A percentile compares a stretch with the other conserved stretches of the same genome.
phyloP scores from a whole-genome alignment of 2,797 vertebrate species.

The Enteromius viviparus region DNA sequence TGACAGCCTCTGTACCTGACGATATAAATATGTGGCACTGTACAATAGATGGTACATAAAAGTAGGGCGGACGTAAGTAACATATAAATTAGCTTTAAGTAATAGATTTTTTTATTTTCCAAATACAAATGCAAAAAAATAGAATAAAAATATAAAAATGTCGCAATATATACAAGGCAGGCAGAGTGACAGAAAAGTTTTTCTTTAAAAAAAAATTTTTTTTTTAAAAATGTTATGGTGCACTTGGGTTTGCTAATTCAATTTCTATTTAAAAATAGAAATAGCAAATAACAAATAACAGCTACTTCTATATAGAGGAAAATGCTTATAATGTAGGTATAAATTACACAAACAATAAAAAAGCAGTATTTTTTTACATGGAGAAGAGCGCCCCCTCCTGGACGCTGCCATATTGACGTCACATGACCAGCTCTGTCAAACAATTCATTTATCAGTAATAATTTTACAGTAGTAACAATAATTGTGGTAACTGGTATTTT shows the following conservation, averaged over 20 bases:
- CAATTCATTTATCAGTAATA: background rate
- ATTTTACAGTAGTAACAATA: background rate
- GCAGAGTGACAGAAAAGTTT: background rate
- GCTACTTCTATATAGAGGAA: background rate
- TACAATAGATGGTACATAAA: background rate
- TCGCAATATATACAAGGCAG: background rate
- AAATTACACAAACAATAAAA: too few species aligned
- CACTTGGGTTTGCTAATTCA: background rate
- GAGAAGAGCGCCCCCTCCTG: background rate
- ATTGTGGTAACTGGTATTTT: background rate
- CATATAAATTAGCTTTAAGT: background rate
- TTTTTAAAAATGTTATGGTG: background rate
- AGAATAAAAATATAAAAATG: too few species aligned
- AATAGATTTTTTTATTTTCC: too few species aligned
- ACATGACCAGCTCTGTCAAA: background rate
- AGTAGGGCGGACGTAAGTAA: background rate
- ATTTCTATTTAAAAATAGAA: background rate
- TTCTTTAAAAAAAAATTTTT: background rate
- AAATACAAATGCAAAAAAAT: background rate
- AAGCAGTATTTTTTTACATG: background rate
- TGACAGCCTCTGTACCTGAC: slow-evolving; percentile 7
- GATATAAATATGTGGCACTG: background rate
- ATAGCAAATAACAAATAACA: background rate
- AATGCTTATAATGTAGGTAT: too few species aligned
- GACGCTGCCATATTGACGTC: background rate